Percentiles rank a stretch among this genome's conserved stretches.
Evolutionary conservation across 2,797 vertebrate species (phyloP).

Genomic region (Enteromius unitaeniatus): DNA sequence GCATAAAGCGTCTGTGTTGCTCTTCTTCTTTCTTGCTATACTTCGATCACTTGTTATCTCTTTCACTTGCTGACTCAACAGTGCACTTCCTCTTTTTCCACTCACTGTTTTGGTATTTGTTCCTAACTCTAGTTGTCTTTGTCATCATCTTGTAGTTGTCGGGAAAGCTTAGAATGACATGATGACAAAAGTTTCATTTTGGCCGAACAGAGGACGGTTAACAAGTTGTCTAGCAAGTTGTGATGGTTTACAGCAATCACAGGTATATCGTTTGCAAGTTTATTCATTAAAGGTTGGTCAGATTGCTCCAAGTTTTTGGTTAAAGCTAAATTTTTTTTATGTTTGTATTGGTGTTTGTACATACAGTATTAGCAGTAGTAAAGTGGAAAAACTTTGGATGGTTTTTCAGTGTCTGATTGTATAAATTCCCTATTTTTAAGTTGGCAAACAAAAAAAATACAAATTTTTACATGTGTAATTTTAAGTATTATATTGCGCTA

Average conservation of each 20-base stretch:
- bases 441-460: background rate
- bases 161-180: background rate
- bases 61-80: conserved; percentile 41
- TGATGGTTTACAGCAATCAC: background rate
- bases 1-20: conserved; percentile 32
- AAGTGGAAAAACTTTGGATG: background rate
- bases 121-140: conserved; percentile 1
- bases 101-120: conserved; percentile 19
- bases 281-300: background rate
- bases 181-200: background rate
- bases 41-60: conserved; percentile 27
- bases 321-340: too few relatives aligned
- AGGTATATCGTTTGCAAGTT: background rate
- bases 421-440: background rate
- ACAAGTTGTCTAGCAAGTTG: background rate
- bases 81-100: conserved; percentile 19
- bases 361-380: background rate
- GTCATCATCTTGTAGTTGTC: background rate
- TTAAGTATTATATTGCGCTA: too few relatives aligned
- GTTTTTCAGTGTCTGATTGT: background rate
- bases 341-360: background rate
- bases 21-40: conserved; percentile 9
- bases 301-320: background rate
- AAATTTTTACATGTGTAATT: too few relatives aligned
- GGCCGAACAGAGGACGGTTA: background rate